Evolutionary conservation across 2,888 invertebrate species (phyloP).

Genomic region (Zygothrica quintamaculata): DNA sequence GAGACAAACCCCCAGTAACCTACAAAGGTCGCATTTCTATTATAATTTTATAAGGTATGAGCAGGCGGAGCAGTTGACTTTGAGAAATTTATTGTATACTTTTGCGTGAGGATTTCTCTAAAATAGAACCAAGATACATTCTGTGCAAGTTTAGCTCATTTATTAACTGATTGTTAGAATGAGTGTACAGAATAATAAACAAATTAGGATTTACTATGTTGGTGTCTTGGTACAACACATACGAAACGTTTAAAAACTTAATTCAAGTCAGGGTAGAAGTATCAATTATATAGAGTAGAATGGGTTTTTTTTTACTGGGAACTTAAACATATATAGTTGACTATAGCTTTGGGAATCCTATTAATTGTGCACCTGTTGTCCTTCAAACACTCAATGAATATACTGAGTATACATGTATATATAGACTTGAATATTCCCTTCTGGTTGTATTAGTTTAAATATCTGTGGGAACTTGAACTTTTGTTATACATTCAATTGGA

Average conservation of each 20-base stretch:
- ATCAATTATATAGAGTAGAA: too few relatives aligned
- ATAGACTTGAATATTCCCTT: too few relatives aligned
- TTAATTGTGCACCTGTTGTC: neutral
- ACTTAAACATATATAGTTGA: too few relatives aligned
- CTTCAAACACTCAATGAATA: neutral
- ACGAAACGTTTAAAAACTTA: too few relatives aligned
- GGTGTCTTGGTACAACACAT: too few relatives aligned
- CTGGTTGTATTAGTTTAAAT: too few relatives aligned
- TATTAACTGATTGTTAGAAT: slow-evolving; percentile 23
- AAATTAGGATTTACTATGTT: slow-evolving; percentile 1
- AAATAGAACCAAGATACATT: neutral
- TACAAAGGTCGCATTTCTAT: slow-evolving; percentile 15
- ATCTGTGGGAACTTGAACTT: slow-evolving; percentile 56
- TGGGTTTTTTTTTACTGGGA: too few relatives aligned
- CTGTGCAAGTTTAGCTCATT: slow-evolving; percentile 10
- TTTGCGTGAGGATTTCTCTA: slow-evolving; percentile 29
- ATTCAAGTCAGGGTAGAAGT: too few relatives aligned
- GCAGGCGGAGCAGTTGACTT: neutral
- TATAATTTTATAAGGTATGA: slow-evolving; percentile 1
- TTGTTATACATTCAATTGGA: slow-evolving; percentile 34
- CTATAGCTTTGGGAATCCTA: neutral
- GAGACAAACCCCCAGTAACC: neutral
- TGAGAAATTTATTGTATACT: slow-evolving; percentile 3
- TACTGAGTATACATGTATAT: neutral
- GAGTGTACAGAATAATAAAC: slow-evolving; percentile 6